Conservation (phyloP, 2,113 vertebrate genomes). For the Pantherophis guttatus region DNA sequence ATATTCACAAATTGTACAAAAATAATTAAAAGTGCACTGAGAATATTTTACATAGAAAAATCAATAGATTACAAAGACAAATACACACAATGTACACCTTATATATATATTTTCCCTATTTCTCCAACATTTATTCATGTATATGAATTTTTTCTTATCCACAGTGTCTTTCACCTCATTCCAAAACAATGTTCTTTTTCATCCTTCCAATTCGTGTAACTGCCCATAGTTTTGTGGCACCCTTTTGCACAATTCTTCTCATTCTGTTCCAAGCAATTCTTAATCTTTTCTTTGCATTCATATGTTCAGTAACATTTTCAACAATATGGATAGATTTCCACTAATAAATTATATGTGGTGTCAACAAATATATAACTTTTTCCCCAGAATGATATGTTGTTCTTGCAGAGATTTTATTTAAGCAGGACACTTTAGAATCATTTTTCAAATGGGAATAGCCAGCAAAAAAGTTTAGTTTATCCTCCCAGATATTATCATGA, state of each 20-base stretch:
- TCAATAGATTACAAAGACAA: neutral
- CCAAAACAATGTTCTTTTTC: neutral
- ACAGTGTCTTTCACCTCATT: neutral
- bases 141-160: neutral
- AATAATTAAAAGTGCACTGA: neutral
- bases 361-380: neutral
- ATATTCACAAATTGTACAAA: neutral
- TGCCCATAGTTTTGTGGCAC: neutral
- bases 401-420: neutral
- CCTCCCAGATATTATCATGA: neutral
- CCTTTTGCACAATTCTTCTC: neutral
- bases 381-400: neutral
- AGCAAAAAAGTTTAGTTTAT: neutral
- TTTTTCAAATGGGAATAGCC: neutral
- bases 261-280: neutral
- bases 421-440: neutral
- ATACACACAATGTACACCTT: neutral
- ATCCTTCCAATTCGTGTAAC: neutral
- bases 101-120: neutral
- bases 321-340: neutral
- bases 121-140: neutral
- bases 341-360: neutral
- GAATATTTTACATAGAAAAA: neutral
- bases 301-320: neutral
- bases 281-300: neutral